Base-by-base conservation (phyloP, 2,113 vertebrate genomes). In the Psephotus haematonotus region DNA sequence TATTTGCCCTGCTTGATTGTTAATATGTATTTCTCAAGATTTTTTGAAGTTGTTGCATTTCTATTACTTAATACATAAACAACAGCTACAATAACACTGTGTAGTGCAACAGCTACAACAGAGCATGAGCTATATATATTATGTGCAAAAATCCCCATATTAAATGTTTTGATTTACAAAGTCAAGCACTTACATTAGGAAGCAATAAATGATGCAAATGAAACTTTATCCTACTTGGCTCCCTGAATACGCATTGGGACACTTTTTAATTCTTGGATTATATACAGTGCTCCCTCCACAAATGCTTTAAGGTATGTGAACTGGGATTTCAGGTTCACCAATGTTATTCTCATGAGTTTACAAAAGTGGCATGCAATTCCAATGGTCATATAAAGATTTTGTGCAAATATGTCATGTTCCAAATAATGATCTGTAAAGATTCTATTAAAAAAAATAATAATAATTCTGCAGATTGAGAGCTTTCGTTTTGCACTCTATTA, bases 41-140 rank as follows among this genome's bases (percentile, higher is more conserved):
- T 94, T 95, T 92, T 91, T 92, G 67, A 91, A 86, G 55, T 79
- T 79, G 62, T 82, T 90, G 50, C 72, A 91, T 91, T 96, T 92
- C 64, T 89, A 69, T 89, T 85, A 80, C 63, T 81, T 92, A 91
- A 94, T 90, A 81, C 74, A 92, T 86, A 91, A 92, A 86, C 64
- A 96, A 49, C 33, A 90, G 67, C 29, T 90, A 72, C 27, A 76
- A 65, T 90, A 92, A 92, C 47, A 93, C 78, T 91, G 43, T 72
- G 53, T 82, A 82, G 68, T n/a, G 41, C 79, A 86, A 55, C 55
- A 63, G 31, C 71, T 74, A 86, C 79, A 92, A 80, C 20, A 81
- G 49, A 95, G 53, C 50, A 65, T 86, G 82, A 96, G 67, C 63
- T 90, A 92, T 83, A 93, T 52, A 41, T 52, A 87, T 55, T 25